phyloP scores from a whole-genome alignment of 2,113 vertebrate species.

The Alligator mississippiensis region DNA sequence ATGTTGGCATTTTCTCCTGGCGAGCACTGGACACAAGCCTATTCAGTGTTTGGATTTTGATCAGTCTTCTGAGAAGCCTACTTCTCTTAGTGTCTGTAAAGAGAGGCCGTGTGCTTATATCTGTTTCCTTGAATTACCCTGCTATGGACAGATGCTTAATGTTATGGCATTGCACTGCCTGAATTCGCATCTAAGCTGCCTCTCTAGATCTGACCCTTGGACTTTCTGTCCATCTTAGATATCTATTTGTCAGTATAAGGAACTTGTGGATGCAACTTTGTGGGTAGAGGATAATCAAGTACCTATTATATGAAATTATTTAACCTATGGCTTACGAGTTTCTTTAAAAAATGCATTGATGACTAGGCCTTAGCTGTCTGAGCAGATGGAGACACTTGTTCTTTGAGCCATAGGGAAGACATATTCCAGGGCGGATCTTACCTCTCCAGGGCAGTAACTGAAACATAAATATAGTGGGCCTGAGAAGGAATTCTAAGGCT shows the following conservation, averaged over 20 bases:
- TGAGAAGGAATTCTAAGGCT: conserved; percentile 63
- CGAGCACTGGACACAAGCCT: no score
- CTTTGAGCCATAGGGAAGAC: not conserved
- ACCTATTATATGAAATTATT: fast-evolving
- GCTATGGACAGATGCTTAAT: no score
- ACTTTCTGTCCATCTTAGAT: fast-evolving
- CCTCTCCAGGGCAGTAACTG: not conserved
- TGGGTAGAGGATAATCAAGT: not conserved
- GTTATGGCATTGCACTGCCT: not conserved
- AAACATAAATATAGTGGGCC: conserved; percentile 17
- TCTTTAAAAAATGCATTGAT: fast-evolving
- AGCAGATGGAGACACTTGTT: not conserved
- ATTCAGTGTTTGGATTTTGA: no score
- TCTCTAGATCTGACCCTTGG: fast-evolving
- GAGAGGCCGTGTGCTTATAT: no score
- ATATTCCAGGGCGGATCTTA: not conserved
- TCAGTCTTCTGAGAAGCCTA: no score
- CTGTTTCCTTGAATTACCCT: no score
- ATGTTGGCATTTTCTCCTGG: no score
- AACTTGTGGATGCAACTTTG: fast-evolving
- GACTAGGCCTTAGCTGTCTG: fast-evolving
- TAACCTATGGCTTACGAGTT: not conserved
- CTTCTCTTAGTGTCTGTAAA: no score
- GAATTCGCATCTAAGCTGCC: fast-evolving
- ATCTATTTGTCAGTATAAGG: not conserved